phyloP scores from a whole-genome alignment of 2,113 vertebrate genomes.

The Piliocolobus tephrosceles region DNA sequence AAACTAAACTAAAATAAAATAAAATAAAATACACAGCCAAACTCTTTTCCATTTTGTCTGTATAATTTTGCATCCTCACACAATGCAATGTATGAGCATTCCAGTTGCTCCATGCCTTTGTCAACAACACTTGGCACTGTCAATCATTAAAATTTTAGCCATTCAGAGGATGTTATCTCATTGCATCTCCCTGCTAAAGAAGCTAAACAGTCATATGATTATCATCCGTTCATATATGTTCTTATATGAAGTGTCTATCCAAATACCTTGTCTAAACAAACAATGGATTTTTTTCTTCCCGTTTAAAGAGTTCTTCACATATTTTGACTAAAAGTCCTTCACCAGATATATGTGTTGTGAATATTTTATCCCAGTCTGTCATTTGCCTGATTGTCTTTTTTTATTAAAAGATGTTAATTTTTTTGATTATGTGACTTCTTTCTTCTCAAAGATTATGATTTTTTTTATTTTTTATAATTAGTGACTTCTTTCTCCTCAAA shows the following conservation, averaged over 20 bases:
- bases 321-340: neutral
- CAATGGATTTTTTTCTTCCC: neutral
- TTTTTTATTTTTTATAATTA: neutral
- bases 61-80: neutral
- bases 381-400: neutral
- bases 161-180: neutral
- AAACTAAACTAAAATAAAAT: neutral
- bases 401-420: neutral
- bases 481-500: neutral
- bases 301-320: neutral
- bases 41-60: neutral
- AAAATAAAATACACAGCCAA: neutral
- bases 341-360: neutral
- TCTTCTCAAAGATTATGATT: too few species aligned
- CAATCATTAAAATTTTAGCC: neutral
- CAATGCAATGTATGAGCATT: neutral
- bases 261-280: neutral
- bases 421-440: too few species aligned
- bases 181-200: neutral
- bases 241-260: neutral
- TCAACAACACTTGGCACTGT: neutral
- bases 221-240: neutral
- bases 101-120: neutral
- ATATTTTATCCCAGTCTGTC: neutral
- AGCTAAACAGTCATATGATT: neutral